Base-by-base conservation (phyloP, 2,888 invertebrate species). In the Drosophila koepferae region DNA sequence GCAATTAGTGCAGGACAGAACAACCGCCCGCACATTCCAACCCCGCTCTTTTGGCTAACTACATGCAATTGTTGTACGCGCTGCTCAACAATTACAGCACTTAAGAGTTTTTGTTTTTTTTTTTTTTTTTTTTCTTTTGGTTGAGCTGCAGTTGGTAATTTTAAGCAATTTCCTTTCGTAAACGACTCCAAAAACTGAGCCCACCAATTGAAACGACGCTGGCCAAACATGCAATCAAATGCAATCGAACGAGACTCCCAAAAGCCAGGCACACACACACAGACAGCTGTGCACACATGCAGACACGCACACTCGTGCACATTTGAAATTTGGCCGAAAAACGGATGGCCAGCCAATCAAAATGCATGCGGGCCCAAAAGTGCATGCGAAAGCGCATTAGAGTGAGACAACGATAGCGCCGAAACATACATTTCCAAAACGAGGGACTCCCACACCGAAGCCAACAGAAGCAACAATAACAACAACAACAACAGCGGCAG, bases 301-400 rank as follows among this genome's bases (percentile, higher is more conserved):
- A 65, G 51, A 62, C 55, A 43, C 20, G 20, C 38, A 51, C 34
- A 34, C 49, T 18, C 49, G 34, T 2, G 16, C 34, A 54, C 61
- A 72, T 68, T 72, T 81, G 77, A 83, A 90, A 85, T 85, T 86
- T 87, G 80, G 89, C 80, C 83, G 81, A 86, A 86, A 90, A 85
- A 67, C 80, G 76, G 73, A 69, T 80, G 75, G 80, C 73, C 68
- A 72, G 77, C 89, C 83, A 91, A 89, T 91, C 90, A 89, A 89
- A 87, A 63, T 90, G 90, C 89, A 83, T 86, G 84, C 81, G 74
- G 79, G 81, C 83, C 82, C 72, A 84, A 84, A 89, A 90, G 76
- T 86, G 86, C 89, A 88, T 82, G 72, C 75, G 81, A 90, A 86
- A 88, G 89, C 86, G 86, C 86, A 90, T 90, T 88, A 88, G 89